A percentile compares a stretch with the other conserved stretches of the same genome.
These are phyloP conservation scores for Nilaparvata lugens DNA, from an alignment of 1,140 invertebrate genomes.

Conservation along the genomic window DNA sequence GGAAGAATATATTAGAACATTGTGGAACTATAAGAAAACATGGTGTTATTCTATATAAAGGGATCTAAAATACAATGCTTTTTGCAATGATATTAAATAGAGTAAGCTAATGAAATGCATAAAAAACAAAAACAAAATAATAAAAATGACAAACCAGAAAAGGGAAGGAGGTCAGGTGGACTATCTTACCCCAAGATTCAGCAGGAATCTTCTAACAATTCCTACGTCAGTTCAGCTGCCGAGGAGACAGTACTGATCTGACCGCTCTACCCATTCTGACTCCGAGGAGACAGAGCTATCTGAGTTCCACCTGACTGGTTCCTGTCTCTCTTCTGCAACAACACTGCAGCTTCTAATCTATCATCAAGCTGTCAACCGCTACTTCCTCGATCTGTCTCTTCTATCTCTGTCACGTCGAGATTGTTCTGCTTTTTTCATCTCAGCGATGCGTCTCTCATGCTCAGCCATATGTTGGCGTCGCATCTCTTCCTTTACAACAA, in stretches of 20 bases:
- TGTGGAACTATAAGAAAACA: background rate
- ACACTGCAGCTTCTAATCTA: background rate
- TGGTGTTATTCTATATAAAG: background rate
- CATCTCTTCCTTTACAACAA: constrained; percentile 78
- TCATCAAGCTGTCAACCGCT: background rate
- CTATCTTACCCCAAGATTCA: background rate
- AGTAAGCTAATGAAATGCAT: background rate
- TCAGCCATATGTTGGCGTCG: constrained; percentile 75
- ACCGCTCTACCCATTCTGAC: background rate
- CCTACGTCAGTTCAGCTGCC: background rate
- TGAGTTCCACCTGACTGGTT: background rate
- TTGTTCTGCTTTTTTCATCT: constrained; percentile 41
- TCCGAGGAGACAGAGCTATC: background rate
- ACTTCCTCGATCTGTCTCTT: constrained; percentile 11
- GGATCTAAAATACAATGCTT: background rate
- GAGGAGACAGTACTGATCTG: background rate
- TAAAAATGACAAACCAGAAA: background rate
- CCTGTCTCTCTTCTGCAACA: background rate
- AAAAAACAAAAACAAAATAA: background rate
- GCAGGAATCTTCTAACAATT: background rate
- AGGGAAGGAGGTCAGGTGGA: background rate
- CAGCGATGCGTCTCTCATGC: constrained; percentile 64
- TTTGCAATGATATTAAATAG: background rate
- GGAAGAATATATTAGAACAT: background rate
- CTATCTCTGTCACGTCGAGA: constrained; percentile 21